Evolutionary conservation across 2,113 vertebrate genomes (phyloP).

Genomic region (Orycteropus afer): DNA sequence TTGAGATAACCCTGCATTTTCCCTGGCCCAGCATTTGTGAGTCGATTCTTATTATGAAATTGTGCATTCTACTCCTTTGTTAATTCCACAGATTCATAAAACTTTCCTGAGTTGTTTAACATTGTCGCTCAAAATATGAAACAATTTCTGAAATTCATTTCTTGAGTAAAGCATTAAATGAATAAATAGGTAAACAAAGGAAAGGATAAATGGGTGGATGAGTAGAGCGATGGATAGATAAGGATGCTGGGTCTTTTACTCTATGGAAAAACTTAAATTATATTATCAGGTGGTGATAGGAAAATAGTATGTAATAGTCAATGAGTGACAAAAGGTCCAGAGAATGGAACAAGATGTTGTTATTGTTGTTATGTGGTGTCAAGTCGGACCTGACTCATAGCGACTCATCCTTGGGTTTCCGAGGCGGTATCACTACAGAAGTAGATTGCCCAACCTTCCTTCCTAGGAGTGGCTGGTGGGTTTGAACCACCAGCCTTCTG

Average conservation of each 20-base stretch:
- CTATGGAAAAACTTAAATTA: background rate
- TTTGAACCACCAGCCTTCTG: background rate
- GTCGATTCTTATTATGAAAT: background rate
- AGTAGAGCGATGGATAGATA: background rate
- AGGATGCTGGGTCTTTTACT: background rate
- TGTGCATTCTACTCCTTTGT: background rate
- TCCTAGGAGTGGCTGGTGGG: background rate
- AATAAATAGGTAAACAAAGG: background rate
- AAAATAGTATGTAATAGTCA: accelerated
- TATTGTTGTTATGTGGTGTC: too few species aligned
- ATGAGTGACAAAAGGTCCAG: accelerated
- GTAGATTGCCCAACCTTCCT: background rate
- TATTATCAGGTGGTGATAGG: accelerated
- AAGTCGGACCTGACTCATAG: background rate
- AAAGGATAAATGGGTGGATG: background rate
- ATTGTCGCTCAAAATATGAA: background rate
- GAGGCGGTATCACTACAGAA: too few species aligned
- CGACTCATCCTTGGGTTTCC: too few species aligned
- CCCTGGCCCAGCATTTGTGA: too few species aligned
- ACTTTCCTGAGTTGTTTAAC: background rate
- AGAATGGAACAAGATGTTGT: too few species aligned
- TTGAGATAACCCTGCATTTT: background rate
- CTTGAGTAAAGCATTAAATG: background rate
- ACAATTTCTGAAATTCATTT: background rate
- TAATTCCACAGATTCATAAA: background rate